Percentiles rank a stretch among this genome's conserved stretches.
Evolutionary conservation across 2,888 invertebrate species (phyloP).

Genomic region (Odontocolon sp.): DNA sequence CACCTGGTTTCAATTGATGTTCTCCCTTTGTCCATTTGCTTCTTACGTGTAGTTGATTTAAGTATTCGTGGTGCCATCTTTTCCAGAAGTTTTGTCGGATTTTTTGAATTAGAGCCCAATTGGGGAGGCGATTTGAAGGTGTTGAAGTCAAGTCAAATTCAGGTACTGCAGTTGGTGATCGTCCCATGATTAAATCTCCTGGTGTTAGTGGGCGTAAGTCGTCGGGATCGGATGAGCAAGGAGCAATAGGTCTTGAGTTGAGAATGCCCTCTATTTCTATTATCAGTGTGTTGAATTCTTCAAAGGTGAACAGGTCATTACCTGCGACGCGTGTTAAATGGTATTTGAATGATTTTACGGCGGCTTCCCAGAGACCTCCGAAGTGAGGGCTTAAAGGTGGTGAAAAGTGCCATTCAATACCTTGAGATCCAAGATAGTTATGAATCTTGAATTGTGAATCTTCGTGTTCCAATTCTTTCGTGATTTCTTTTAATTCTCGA

Average conservation of each 20-base stretch:
- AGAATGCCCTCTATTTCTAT: constrained; percentile 29
- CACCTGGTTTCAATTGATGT: neutral
- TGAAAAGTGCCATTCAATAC: constrained; percentile 31
- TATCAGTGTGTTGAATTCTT: neutral
- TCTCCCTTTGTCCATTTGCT: neutral
- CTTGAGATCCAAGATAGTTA: neutral
- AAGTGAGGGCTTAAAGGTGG: constrained; percentile 21
- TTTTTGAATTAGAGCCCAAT: constrained; percentile 15
- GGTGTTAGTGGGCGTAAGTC: constrained; percentile 41
- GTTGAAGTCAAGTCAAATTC: constrained; percentile 2
- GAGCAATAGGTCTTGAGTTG: constrained; percentile 24
- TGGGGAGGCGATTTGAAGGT: constrained; percentile 16
- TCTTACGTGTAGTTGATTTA: neutral
- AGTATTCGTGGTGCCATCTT: constrained; percentile 22
- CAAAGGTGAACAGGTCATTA: constrained; percentile 2
- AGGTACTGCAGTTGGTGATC: constrained; percentile 8
- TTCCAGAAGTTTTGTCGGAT: constrained; percentile 28
- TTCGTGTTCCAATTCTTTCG: neutral
- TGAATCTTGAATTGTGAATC: neutral
- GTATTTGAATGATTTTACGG: constrained; percentile 19
- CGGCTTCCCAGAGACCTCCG: constrained; percentile 32
- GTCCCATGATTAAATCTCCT: constrained; percentile 37
- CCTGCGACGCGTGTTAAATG: neutral
- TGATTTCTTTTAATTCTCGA: constrained; percentile 45
- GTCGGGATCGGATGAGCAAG: constrained; percentile 30